Percentiles rank a stretch among this genome's conserved stretches.
Conservation (phyloP, 2,888 invertebrate species). For the Parasteatoda lunata region DNA sequence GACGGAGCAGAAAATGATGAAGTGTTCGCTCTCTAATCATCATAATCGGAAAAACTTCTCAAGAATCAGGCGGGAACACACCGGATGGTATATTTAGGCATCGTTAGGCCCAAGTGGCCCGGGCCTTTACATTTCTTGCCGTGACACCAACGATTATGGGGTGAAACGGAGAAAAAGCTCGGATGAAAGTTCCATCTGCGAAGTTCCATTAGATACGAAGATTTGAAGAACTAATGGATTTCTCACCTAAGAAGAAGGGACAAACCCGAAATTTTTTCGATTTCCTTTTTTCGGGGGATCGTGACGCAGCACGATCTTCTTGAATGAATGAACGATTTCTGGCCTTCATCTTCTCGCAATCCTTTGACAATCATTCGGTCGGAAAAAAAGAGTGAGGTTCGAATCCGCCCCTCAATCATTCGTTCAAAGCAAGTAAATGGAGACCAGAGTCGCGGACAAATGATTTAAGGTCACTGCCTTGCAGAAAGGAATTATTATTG, state of each 20-base stretch:
- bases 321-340: constrained; percentile 3
- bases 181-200: constrained; percentile 36
- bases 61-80: constrained; percentile 20
- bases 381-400: constrained; percentile 6
- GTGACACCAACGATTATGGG: constrained; percentile 62
- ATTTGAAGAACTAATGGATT: constrained; percentile 50
- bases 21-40: constrained; percentile 13
- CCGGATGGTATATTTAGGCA: constrained; percentile 58
- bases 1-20: constrained; percentile 5
- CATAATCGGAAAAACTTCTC: constrained; percentile 30
- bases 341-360: constrained; percentile 2
- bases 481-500: background rate
- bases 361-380: constrained; percentile 26
- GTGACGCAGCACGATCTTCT: constrained; percentile 31
- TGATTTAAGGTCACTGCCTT: constrained; percentile 41
- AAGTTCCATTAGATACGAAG: constrained; percentile 32
- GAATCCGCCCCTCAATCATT: background rate
- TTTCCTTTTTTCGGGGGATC: constrained; percentile 51
- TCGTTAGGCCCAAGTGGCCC: constrained; percentile 46
- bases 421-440: background rate
- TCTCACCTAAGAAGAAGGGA: background rate
- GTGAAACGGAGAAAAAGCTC: constrained; percentile 16
- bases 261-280: constrained; percentile 34
- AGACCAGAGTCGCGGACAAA: constrained; percentile 11
- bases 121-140: constrained; percentile 28